Conservation (phyloP, 1,140 invertebrate species). For the Brachionus manjavacas region DNA sequence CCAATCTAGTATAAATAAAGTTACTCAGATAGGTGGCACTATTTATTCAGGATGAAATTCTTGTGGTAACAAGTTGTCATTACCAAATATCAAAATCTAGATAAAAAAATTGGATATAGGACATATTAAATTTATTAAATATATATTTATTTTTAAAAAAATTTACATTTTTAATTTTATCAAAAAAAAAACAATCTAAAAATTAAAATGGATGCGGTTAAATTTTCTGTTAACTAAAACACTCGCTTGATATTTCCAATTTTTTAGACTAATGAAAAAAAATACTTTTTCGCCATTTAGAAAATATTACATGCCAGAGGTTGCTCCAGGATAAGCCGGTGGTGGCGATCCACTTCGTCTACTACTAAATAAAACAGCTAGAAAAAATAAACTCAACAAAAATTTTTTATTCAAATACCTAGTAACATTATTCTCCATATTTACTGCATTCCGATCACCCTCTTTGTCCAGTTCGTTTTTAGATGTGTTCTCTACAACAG, state of each 20-base stretch:
- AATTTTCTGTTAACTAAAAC: neutral
- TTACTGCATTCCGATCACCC: neutral
- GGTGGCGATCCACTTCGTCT: constrained; percentile 22
- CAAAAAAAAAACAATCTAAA: neutral
- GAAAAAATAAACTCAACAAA: neutral
- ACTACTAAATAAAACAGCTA: neutral
- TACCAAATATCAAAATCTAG: too few relatives aligned
- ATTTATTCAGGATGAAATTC: too few relatives aligned
- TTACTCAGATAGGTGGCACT: too few relatives aligned
- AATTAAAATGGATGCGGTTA: neutral
- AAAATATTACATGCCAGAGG: neutral
- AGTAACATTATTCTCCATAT: neutral
- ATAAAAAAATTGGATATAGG: too few relatives aligned
- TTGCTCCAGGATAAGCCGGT: neutral
- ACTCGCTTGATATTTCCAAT: neutral
- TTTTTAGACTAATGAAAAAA: neutral
- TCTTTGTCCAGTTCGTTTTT: neutral
- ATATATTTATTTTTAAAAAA: neutral
- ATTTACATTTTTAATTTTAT: neutral
- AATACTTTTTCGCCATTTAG: neutral
- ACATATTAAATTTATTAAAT: neutral
- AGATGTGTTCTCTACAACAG: neutral
- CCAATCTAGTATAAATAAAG: too few relatives aligned
- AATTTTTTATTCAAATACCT: neutral
- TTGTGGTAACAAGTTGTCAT: too few relatives aligned